Conservation (phyloP, 2,113 vertebrate genomes). For the Quiscalus mexicanus region DNA sequence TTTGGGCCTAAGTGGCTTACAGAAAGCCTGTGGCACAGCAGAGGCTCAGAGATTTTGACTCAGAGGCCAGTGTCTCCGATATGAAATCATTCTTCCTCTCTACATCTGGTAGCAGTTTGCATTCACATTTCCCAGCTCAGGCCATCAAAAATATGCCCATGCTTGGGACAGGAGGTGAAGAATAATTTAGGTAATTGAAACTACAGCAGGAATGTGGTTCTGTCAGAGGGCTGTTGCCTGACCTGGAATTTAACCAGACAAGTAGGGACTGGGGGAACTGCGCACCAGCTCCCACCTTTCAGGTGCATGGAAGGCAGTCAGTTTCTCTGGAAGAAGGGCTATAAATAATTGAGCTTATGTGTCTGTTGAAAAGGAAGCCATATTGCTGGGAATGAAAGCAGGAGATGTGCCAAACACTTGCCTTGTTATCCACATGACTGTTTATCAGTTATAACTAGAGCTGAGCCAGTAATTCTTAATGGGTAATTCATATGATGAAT, state of each 20-base stretch:
- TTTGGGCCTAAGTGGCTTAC: conserved; percentile 70
- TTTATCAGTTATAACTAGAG: conserved; percentile 59
- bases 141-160: conserved; percentile 56
- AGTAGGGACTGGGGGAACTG: conserved; percentile 28
- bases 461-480: conserved; percentile 64
- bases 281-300: background rate
- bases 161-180: conserved; percentile 62
- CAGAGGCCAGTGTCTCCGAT: background rate
- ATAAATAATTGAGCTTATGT: conserved; percentile 42
- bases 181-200: conserved; percentile 70
- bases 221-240: conserved; percentile 55
- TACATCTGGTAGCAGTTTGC: conserved; percentile 70
- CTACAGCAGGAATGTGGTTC: conserved; percentile 64
- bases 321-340: background rate
- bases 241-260: conserved; percentile 68
- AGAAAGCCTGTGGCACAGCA: conserved; percentile 48
- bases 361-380: conserved; percentile 54
- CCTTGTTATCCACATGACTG: conserved; percentile 56
- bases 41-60: conserved; percentile 24
- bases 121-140: conserved; percentile 42
- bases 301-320: conserved; percentile 46
- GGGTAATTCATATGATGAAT: conserved; percentile 68
- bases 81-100: conserved; percentile 29
- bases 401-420: conserved; percentile 51
- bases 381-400: conserved; percentile 50